Percentiles rank a stretch among this genome's conserved stretches.
Evolutionary conservation across 2,797 vertebrate genomes (phyloP).

Genomic region (Centroberyx gerrardi): DNA sequence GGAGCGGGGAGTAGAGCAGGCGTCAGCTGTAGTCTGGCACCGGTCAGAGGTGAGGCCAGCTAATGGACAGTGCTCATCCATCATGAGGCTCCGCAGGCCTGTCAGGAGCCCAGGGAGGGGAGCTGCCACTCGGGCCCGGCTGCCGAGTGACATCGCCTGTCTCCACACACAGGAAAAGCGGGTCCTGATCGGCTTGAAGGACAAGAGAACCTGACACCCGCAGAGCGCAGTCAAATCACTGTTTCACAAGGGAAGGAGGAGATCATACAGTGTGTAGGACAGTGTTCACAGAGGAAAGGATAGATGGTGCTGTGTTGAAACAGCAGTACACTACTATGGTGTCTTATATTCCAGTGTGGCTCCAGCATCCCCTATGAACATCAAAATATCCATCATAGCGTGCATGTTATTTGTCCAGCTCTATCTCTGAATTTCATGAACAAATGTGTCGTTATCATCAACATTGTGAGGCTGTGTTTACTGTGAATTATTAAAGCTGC

Average conservation of each 20-base stretch:
- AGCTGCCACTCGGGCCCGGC: slow-evolving; percentile 76
- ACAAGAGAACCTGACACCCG: slow-evolving; percentile 74
- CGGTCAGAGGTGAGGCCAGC: slow-evolving; percentile 87
- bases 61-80: slow-evolving; percentile 90
- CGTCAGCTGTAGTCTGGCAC: slow-evolving; percentile 85
- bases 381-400: not conserved
- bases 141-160: slow-evolving; percentile 76
- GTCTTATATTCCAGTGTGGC: not conserved
- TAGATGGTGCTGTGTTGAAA: slow-evolving; percentile 5
- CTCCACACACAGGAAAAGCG: slow-evolving; percentile 66
- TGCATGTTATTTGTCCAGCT: not conserved
- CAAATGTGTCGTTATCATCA: not conserved
- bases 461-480: not conserved
- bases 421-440: not conserved
- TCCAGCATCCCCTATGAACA: not conserved
- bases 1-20: slow-evolving; percentile 79
- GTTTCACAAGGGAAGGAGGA: slow-evolving; percentile 53
- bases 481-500: not conserved
- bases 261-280: slow-evolving; percentile 32
- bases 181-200: slow-evolving; percentile 76
- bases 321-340: not conserved
- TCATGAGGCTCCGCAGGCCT: slow-evolving; percentile 86
- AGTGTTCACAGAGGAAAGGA: slow-evolving; percentile 11
- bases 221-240: slow-evolving; percentile 66
- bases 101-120: slow-evolving; percentile 83